These are phyloP conservation scores for Teleopsis dalmanni DNA, from an alignment of 1,140 invertebrate species.

Conservation along the genomic window DNA sequence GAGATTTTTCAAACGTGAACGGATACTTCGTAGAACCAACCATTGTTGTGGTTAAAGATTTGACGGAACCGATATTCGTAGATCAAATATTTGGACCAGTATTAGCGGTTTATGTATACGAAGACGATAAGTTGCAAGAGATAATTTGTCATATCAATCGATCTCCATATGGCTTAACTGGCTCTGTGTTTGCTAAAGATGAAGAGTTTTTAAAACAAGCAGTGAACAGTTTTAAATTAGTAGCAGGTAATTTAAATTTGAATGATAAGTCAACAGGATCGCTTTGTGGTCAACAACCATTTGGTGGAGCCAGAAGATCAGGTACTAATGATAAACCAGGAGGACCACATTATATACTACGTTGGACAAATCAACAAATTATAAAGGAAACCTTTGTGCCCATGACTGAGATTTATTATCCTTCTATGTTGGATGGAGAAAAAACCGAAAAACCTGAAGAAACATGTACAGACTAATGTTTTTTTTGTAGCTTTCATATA, in stretches of 20 bases:
- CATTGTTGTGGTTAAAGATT: conserved; percentile 77
- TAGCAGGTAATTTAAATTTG: conserved; percentile 96
- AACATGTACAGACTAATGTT: too few relatives aligned
- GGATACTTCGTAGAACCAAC: conserved; percentile 98
- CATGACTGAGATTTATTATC: conserved; percentile 73
- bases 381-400: conserved; percentile 90
- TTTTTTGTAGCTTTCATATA: too few relatives aligned
- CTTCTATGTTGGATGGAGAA: conserved; percentile 64
- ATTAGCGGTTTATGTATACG: conserved; percentile 84
- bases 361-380: conserved; percentile 87
- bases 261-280: conserved; percentile 98
- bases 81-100: conserved; percentile 98
- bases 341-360: conserved; percentile 85
- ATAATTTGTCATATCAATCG: conserved; percentile 63
- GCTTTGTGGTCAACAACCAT: conserved; percentile 96
- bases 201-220: conserved; percentile 68
- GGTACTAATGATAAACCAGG: conserved; percentile 99
- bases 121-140: conserved; percentile 64
- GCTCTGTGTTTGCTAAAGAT: conserved; percentile 86
- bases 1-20: conserved; percentile 70
- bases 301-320: conserved; percentile 89
- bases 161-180: conserved; percentile 86
- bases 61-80: conserved; percentile 80
- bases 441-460: not conserved
- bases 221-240: conserved; percentile 67